Evolutionary conservation across 2,888 invertebrate genomes (phyloP), one percentile per base, ranked within the genome.

Genomic region (Embidobia sp.): DNA sequence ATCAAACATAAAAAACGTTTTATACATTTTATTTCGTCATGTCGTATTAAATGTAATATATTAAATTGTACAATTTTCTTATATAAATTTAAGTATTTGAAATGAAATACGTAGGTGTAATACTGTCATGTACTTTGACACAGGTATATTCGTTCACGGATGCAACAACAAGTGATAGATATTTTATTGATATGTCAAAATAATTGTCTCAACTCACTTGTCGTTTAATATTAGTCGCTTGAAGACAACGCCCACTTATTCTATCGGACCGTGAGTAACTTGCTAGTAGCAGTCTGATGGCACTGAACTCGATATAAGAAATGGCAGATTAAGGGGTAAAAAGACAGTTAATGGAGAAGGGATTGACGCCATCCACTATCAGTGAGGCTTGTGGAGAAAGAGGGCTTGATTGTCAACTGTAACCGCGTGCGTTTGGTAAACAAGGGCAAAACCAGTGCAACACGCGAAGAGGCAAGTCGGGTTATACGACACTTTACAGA

Each of bases 201-300:
- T 6, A 33, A 13, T 13, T 33, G 2, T 4, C 33, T 33, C 10
- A 16, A 37, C 37, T 37, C 37, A 37, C 37, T 16, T 4, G 11
- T 37, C 37, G 37, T 16, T 2, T 33, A 11, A 37, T 37, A 3
- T 37, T 11, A 16, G 7, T 42, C 16, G 31, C 29, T 33, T 22
- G 31, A 73, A 73, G 73, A 73, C 73, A 73, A 73, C 73, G 73
- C 73, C 73, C 66, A 73, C 73, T 59, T 51, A 31, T 66, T 44
- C 31, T 10, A 19, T 31, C 42, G 35, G 35, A 33, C 44, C 51
- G 44, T 44, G 53, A 19, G 44, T 6, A 35, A 66, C 44, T 66
- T 66, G 22, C 8, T 5, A 40, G 33, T 31, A 51, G 19, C 18
- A 27, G 33, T 44, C 18, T 42, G 44, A 7, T 40, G 19, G 22